phyloP scores from a whole-genome alignment of 1,140 invertebrate genomes.

The Nasonia longicornis region DNA sequence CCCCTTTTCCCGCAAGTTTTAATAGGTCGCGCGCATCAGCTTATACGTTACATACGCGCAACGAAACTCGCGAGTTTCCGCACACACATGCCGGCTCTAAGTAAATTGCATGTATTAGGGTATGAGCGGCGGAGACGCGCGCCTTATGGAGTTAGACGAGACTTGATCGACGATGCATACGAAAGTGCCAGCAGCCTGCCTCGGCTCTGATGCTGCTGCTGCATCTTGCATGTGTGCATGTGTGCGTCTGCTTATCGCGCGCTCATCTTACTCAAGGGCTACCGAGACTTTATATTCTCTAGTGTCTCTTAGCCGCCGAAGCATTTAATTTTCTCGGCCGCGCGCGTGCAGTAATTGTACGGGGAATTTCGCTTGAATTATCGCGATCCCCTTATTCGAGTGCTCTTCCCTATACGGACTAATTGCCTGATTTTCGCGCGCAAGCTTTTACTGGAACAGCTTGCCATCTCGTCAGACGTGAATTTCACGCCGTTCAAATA shows the following conservation, averaged over 20 bases:
- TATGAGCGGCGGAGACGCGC: conserved; percentile 37
- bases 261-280: neutral
- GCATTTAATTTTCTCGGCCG: conserved; percentile 31
- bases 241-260: conserved; percentile 2
- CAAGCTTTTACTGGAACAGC: too few species aligned
- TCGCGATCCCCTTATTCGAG: neutral
- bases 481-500: too few species aligned
- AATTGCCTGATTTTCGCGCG: neutral
- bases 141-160: conserved; percentile 40
- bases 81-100: neutral
- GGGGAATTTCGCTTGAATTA: conserved; percentile 31
- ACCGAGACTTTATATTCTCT: conserved; percentile 27
- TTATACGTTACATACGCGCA: neutral
- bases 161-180: conserved; percentile 6
- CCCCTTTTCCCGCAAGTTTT: neutral
- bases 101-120: conserved; percentile 48
- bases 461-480: too few species aligned
- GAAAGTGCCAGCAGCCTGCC: neutral
- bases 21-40: neutral
- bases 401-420: neutral
- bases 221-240: neutral
- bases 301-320: conserved; percentile 23
- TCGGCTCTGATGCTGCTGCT: neutral
- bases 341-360: conserved; percentile 24
- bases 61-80: conserved; percentile 37